Evolutionary conservation across 2,888 invertebrate genomes (phyloP), one percentile per base, ranked within the genome.

Genomic region (Barypeithes pellucidus): DNA sequence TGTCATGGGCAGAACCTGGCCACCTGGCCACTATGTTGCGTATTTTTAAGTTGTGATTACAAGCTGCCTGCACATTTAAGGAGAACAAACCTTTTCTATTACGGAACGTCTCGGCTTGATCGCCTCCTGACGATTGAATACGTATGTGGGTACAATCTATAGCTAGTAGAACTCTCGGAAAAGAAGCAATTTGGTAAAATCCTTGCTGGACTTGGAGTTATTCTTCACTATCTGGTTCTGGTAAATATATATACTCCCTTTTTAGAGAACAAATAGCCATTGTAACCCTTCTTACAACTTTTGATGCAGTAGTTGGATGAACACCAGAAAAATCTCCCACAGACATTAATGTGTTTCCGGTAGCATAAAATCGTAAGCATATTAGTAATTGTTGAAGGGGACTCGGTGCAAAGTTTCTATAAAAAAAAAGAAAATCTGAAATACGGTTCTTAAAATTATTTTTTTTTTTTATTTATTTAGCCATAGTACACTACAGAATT

Each of bases 71-170:
- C 14, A 14, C 14, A 14, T 43, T 43, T 14, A 43, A 43, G 12
- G 43, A 43, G 14, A 43, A 43, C 43, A 1, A 43, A 14, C 43
- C n/a, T 43, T 43, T 59, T 59, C 36, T 59, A 16, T 59, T 59
- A 8, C 59, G 36, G 18, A 59, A 59, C 20, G 36, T 36, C 18
- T 59, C 14, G 4, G 14, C 43, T 43, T 43, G 14, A 14, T 43
- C 43, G 4, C 43, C 43, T 5, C 43, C 43, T 43, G 43, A 7
- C 12, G 43, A 43, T 43, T 43, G 14, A 14, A 43, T 43, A 14
- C 14, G n/a, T 43, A 43, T 43, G 12, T 43, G 14, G 12, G 43
- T 43, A 43, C 43, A 43, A 43, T 43, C 43, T 43, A 43, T 12
- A 43, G 43, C 43, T 43, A 43, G 14, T 1, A 43, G 14, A 1